Conservation (phyloP, 2,888 invertebrate species). For the Philaethria dido region DNA sequence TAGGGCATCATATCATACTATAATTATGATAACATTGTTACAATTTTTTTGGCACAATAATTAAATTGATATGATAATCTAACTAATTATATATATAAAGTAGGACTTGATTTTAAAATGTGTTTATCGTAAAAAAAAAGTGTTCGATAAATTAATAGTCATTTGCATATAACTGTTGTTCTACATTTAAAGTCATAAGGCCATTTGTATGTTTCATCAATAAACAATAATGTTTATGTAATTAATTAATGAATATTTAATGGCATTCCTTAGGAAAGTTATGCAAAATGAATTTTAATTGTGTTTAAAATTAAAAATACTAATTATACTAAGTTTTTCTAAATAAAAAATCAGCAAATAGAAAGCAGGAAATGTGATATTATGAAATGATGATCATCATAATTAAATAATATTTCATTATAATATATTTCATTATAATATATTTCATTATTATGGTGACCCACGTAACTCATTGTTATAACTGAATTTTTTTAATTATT, state of each 20-base stretch:
- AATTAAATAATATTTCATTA: too few relatives aligned
- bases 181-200: conserved; percentile 8
- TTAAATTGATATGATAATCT: background rate
- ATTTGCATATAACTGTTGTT: conserved; percentile 14
- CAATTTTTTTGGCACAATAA: background rate
- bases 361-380: too few relatives aligned
- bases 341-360: too few relatives aligned
- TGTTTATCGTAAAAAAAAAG: background rate
- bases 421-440: too few relatives aligned
- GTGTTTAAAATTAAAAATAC: background rate
- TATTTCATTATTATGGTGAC: too few relatives aligned
- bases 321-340: background rate
- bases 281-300: background rate
- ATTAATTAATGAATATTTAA: conserved; percentile 17
- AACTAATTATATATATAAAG: background rate
- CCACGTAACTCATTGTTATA: too few relatives aligned
- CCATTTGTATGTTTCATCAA: conserved; percentile 15
- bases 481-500: too few relatives aligned
- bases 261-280: background rate
- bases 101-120: background rate
- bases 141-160: background rate
- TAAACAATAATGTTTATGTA: background rate
- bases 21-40: background rate
- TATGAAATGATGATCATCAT: too few relatives aligned
- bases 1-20: background rate